Conservation (phyloP, 2,888 invertebrate species). For the Himalopsyche kuldschensis region DNA sequence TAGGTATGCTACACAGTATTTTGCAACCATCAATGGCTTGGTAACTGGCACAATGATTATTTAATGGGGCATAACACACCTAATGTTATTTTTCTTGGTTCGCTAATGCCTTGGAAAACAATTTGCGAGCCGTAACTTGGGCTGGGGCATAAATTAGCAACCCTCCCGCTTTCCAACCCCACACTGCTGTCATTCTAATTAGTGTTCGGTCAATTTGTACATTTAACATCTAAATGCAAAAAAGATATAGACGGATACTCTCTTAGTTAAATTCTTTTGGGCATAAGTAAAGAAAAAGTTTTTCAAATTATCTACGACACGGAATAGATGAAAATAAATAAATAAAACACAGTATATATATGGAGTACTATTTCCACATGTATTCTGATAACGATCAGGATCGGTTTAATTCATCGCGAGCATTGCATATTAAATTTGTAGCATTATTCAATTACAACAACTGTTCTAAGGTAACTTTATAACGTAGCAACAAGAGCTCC, state of each 20-base stretch:
- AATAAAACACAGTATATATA: too few relatives aligned
- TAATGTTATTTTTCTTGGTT: not conserved
- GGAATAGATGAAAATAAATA: too few relatives aligned
- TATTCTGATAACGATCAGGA: too few relatives aligned
- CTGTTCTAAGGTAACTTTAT: too few relatives aligned
- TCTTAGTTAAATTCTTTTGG: not conserved
- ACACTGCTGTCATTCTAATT: not conserved
- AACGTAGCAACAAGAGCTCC: too few relatives aligned
- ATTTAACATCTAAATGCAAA: not conserved
- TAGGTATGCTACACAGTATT: not conserved
- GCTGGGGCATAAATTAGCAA: not conserved
- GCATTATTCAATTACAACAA: too few relatives aligned
- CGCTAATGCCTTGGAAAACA: not conserved
- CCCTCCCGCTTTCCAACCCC: not conserved
- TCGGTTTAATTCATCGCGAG: too few relatives aligned
- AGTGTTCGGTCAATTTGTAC: not conserved
- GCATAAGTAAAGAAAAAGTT: not conserved
- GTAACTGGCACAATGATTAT: not conserved
- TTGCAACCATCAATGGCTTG: not conserved
- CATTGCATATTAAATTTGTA: too few relatives aligned
- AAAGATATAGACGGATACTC: not conserved
- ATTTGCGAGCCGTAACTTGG: not conserved
- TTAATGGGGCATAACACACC: not conserved
- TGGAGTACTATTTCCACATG: too few relatives aligned
- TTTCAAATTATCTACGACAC: too few relatives aligned